phyloP scores from a whole-genome alignment of 2,113 vertebrate genomes.

The Martes martes region DNA sequence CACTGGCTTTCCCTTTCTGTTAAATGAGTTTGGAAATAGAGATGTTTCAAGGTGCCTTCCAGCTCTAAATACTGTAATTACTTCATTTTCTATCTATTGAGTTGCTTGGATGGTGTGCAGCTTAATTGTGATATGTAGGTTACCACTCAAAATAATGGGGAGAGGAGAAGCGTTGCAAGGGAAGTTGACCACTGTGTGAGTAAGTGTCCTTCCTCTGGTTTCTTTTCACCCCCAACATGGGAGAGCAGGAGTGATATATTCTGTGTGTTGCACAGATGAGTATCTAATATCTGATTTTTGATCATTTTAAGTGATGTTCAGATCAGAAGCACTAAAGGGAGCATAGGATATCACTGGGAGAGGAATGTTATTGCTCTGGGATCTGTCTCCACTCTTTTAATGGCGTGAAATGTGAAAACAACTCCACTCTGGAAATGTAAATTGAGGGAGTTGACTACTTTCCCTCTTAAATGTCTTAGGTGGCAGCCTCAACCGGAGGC shows the following conservation, averaged over 20 bases:
- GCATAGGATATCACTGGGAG: not conserved
- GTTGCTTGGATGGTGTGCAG: not conserved
- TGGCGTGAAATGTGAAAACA: not conserved
- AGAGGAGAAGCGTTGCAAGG: not conserved
- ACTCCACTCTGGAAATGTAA: slow-evolving; percentile 21
- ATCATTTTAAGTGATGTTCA: slow-evolving; percentile 28
- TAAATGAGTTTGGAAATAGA: slow-evolving; percentile 10
- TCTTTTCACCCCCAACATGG: not conserved
- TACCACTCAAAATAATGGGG: slow-evolving; percentile 4
- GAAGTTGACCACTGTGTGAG: not conserved
- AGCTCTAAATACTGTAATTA: slow-evolving; percentile 6
- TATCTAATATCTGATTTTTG: slow-evolving; percentile 38
- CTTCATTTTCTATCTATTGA: slow-evolving; percentile 22
- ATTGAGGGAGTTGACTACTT: not conserved
- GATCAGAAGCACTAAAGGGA: not conserved
- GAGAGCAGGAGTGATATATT: slow-evolving; percentile 17
- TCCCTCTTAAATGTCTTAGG: not conserved
- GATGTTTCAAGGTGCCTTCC: slow-evolving; percentile 51
- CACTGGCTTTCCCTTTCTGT: slow-evolving; percentile 14
- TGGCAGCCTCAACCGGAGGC: not conserved
- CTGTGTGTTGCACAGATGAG: not conserved
- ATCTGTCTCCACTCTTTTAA: not conserved
- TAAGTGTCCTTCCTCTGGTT: slow-evolving; percentile 5
- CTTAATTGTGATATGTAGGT: slow-evolving; percentile 30
- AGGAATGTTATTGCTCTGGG: not conserved